A percentile compares a stretch with the other conserved stretches of the same genome.
phyloP scores from a whole-genome alignment of 1,140 invertebrate genomes.

The Temnothorax curvispinosus region DNA sequence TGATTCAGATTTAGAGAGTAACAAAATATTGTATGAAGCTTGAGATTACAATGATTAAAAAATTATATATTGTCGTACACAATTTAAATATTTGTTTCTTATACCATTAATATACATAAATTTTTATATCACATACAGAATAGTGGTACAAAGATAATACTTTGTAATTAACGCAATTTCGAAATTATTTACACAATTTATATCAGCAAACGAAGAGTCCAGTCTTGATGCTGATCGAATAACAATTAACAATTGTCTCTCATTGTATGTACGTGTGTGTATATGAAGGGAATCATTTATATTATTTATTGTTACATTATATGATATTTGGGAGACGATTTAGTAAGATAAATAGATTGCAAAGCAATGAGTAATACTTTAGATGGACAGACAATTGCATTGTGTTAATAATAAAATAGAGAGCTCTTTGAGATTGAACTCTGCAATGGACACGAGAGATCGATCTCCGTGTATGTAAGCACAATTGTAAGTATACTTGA shows the following conservation, averaged over 20 bases:
- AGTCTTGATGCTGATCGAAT: no score
- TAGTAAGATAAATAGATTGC: neutral
- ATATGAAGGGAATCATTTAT: neutral
- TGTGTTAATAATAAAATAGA: constrained; percentile 18
- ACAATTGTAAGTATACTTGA: neutral
- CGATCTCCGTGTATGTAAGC: neutral
- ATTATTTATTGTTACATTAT: neutral
- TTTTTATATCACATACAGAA: neutral
- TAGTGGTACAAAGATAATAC: neutral
- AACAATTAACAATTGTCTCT: neutral
- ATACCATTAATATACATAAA: neutral
- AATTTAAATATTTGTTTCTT: neutral
- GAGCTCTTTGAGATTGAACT: constrained; percentile 18
- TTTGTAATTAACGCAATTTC: neutral
- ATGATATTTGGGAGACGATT: neutral
- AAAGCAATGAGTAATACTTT: neutral
- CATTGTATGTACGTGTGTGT: neutral
- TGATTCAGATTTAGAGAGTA: neutral
- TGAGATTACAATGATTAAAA: constrained; percentile 2
- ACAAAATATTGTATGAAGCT: neutral
- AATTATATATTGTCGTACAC: neutral
- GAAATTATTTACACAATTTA: neutral
- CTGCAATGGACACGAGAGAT: neutral
- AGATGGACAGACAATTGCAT: neutral
- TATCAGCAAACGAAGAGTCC: neutral